Percentiles rank a stretch among this genome's conserved stretches.
Evolutionary conservation across 1,140 invertebrate genomes (phyloP).

Genomic region (Solenopsis fugax): DNA sequence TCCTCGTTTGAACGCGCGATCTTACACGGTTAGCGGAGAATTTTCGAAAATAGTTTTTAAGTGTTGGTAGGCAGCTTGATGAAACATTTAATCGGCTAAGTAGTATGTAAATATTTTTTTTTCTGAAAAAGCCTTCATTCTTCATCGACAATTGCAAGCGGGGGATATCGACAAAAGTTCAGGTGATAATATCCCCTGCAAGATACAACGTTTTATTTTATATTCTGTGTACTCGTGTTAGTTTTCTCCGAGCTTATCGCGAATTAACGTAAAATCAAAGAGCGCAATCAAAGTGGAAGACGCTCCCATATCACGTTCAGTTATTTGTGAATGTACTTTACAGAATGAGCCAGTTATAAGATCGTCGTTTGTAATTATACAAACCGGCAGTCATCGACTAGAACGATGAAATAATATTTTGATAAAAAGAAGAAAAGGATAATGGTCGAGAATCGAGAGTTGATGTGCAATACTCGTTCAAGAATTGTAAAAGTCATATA

Average conservation of each 20-base stretch:
- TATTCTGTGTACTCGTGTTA: background rate
- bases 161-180: background rate
- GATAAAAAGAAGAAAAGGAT: constrained; percentile 32
- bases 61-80: constrained; percentile 64
- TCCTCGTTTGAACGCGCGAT: background rate
- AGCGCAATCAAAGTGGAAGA: constrained; percentile 69
- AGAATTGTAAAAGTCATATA: constrained; percentile 34
- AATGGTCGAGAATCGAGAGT: constrained; percentile 20
- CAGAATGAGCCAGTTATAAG: constrained; percentile 27
- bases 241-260: background rate
- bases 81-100: constrained; percentile 63
- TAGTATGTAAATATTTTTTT: constrained; percentile 55
- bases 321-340: constrained; percentile 62
- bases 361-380: background rate
- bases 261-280: constrained; percentile 66
- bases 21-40: constrained; percentile 8
- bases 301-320: constrained; percentile 73
- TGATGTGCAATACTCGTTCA: constrained; percentile 40
- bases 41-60: constrained; percentile 53
- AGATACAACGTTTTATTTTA: background rate
- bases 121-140: constrained; percentile 33
- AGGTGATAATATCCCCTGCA: background rate
- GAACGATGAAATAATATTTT: constrained; percentile 67
- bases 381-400: constrained; percentile 14
- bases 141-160: constrained; percentile 15